phyloP scores from a whole-genome alignment of 2,113 vertebrate species.

The Hydrochoerus hydrochaeris region DNA sequence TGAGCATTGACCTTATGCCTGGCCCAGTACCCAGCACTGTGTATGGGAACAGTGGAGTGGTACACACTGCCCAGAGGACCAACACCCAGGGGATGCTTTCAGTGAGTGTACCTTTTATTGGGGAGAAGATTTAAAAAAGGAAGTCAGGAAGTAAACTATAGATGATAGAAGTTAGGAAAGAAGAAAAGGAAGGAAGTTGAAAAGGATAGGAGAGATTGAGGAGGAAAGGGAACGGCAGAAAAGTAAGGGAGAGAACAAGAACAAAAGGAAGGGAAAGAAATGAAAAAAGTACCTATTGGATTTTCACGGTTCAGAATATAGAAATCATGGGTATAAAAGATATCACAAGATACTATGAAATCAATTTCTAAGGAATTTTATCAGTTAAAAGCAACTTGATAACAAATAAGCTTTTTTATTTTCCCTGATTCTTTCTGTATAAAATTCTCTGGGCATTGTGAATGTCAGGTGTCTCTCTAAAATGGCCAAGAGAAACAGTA shows the following conservation, averaged over 20 bases:
- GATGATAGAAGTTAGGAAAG: background rate
- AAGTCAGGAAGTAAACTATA: background rate
- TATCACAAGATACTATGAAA: background rate
- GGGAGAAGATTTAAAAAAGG: background rate
- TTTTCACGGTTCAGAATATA: background rate
- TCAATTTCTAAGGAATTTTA: background rate
- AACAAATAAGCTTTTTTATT: background rate
- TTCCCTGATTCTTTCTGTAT: background rate
- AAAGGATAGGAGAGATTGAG: background rate
- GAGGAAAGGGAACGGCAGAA: background rate
- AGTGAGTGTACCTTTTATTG: background rate
- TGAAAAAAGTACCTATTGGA: background rate
- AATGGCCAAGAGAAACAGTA: background rate
- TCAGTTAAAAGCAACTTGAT: background rate
- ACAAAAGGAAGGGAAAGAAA: background rate
- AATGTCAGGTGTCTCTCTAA: background rate
- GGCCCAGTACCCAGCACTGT: background rate
- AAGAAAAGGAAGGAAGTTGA: background rate
- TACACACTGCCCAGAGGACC: background rate
- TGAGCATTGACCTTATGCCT: background rate
- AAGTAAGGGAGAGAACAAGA: background rate
- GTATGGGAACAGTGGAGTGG: background rate
- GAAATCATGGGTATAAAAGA: background rate
- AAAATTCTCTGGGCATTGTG: background rate
- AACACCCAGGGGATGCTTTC: background rate